Base-by-base conservation (phyloP, 2,797 vertebrate genomes). In the Coregonus suidteri region DNA sequence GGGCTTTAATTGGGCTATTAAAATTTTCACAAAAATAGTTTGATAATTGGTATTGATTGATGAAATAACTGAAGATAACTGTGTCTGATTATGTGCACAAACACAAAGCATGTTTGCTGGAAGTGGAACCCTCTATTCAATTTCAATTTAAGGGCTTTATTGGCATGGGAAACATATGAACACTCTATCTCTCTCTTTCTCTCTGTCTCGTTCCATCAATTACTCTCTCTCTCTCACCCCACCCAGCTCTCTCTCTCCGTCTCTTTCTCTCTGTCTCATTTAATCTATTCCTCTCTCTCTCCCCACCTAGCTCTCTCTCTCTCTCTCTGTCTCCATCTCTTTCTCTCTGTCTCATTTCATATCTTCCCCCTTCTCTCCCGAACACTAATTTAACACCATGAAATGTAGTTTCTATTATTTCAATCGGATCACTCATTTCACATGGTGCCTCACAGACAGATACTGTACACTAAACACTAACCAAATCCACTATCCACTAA, bases 301-400 rank as follows among this genome's bases (percentile, higher is more conserved):
- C 41, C 41, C 34, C 30, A 3, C 34, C 11, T 51, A 34, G 41
- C 74, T 73, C 3, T 20, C 68, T 75, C 4, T n/a, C 51, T 78
- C 56, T 70, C 52, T 67, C 31, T 62, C 68, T 75, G 3, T n/a
- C 51, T 78, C 56, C 64, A 35, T 67, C 31, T 62, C 53, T 3
- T 37, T 56, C 20, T 51, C 37, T 65, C 41, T 47, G 41, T 47
- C 41, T 47, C 2, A 47, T 47, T 67, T 70, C 11, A 47, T 73
- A 71, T 79, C 74, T 78, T 62, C 71, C 51, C 70, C 30, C 71
- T 75, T 67, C 37, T 71, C 75, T 79, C 76, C 80, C 64, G n/a
- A 70, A 54, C 80, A 75, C 56, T 59, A 30, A 64, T 30, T 68
- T 64, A 47, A 47, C 11, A 47, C 9, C 41, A 64, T 25, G 20